Evolutionary conservation across 2,797 vertebrate species (phyloP), one percentile per base, ranked within the genome.

Genomic region (Scolopax rusticola): DNA sequence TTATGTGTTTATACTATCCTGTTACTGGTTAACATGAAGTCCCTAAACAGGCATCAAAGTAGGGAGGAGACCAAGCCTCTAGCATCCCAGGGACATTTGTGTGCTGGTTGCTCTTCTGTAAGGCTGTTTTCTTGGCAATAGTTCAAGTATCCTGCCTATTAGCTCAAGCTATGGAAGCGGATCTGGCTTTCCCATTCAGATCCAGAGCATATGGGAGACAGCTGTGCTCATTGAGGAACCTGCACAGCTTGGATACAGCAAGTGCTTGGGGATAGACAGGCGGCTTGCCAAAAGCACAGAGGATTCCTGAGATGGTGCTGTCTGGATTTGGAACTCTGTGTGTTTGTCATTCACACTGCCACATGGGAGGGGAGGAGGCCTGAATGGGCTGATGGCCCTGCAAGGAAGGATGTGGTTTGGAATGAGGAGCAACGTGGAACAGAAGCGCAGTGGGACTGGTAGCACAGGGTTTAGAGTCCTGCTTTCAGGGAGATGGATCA

Each of bases 141-240:
- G 25, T 64, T 94, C 75, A 76, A 90, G 38, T 71, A 87, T 92
- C 63, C 77, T 73, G 88, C 60, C 85, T 82, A 15, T 88, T 78
- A 87, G 61, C 70, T 84, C 16, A 23, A 57, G 71, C 65, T 88
- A 1, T 90, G 85, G 81, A 86, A 87, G 74, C 0, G 1, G 36
- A 50, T 82, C 71, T 87, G 70, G 24, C 61, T 85, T 83, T 93
- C 70, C 81, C 56, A 33, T 90, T 79, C 67, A 83, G 53, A 61
- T 69, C 45, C 70, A 67, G 85, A 85, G 30, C 93, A 95, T 68
- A 57, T 87, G 95, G 76, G 50, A 84, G 65, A 33, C 95, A 96
- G 94, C 94, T 97, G 92, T 68, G 61, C 76, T 89, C 1, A 0
- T 4, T 41, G 75, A 91, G 87, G 82, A 93, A 95, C 94, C 93